Evolutionary conservation across 2,113 vertebrate genomes (phyloP), one percentile per base, ranked within the genome.

Genomic region (Ranitomeya variabilis): DNA sequence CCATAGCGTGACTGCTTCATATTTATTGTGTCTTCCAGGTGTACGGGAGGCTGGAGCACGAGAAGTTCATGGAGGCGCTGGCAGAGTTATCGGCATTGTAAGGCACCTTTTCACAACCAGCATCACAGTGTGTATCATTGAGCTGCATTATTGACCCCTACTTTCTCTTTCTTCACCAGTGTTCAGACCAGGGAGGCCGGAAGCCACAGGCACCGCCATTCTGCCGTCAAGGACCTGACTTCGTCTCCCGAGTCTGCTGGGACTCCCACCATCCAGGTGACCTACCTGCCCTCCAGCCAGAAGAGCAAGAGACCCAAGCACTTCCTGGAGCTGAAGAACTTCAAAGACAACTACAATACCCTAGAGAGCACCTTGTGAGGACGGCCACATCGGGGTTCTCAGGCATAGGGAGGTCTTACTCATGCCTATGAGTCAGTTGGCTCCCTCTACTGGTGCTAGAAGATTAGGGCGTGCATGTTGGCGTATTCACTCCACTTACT

Each of bases 301-400:
- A 96, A 96, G 93, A 99, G 95, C 94, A 99, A 98, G 93, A 96
- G 96, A 87, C 95, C 97, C 92, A 97, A 98, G 89, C 95, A 99
- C 93, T 97, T 99, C 90, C 94, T 99, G 74, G 98, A 99, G 92
- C 94, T 99, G 88, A 99, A 99, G 93, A 99, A 96, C 93, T 99
- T 99, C 90, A 99, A 99, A 92, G 98, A 99, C 93, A 99, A 99
- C 93, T 99, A 99, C 92, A 98, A 99, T 92, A 99, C 98, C 0
- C 90, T 99, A 92, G 98, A 99, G 91, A 99, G 98, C 88, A 97
- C 97, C 2, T 93, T 95, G 93, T 99, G 93, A 98, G 45, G 59
- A 31, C 0, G 0, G 4, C 6, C 18, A 60, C n/a, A 73, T 73
- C 69, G 37, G 37, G 37, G 37, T 45, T 45, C 37, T 45, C 37